Evolutionary conservation across 2,888 invertebrate species (phyloP).

Genomic region (Amblyteles armatorius): DNA sequence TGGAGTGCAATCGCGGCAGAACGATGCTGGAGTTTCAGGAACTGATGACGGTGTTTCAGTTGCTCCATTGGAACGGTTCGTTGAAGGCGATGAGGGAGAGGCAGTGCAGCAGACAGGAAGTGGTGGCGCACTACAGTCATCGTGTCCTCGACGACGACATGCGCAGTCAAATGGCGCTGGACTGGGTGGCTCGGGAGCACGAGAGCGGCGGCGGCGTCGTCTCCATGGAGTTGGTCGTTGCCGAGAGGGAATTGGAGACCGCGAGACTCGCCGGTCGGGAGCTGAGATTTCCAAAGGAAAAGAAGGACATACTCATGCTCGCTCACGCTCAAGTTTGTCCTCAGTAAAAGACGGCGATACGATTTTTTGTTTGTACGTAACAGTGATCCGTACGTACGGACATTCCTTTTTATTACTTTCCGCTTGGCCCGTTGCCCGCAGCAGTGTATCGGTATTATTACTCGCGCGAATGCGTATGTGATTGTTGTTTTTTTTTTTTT

Average conservation of each 20-base stretch:
- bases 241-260: conserved; percentile 94
- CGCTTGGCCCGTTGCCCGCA: conserved; percentile 22
- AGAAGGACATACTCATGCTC: conserved; percentile 96
- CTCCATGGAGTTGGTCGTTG: conserved; percentile 92
- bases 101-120: conserved; percentile 97
- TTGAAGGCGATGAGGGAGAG: conserved; percentile 97
- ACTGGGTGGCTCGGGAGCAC: conserved; percentile 95
- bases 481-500: conserved; percentile 24
- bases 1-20: conserved; percentile 89
- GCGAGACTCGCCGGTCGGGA: conserved; percentile 95
- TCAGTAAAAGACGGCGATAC: conserved; percentile 74
- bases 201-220: conserved; percentile 90
- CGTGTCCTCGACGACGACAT: conserved; percentile 97
- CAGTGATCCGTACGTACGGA: not conserved
- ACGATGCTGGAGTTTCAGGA: conserved; percentile 99
- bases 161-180: conserved; percentile 98
- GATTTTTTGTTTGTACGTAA: not conserved
- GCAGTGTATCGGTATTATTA: conserved; percentile 16
- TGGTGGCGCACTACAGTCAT: conserved; percentile 96
- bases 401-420: conserved; percentile 4
- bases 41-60: conserved; percentile 98
- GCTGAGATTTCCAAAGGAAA: conserved; percentile 97
- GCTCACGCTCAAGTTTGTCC: conserved; percentile 92
- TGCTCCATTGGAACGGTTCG: conserved; percentile 98
- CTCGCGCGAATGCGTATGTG: not conserved